These are phyloP conservation scores for Lagenorhynchus albirostris DNA, from an alignment of 2,113 vertebrate species.

Conservation along the genomic window DNA sequence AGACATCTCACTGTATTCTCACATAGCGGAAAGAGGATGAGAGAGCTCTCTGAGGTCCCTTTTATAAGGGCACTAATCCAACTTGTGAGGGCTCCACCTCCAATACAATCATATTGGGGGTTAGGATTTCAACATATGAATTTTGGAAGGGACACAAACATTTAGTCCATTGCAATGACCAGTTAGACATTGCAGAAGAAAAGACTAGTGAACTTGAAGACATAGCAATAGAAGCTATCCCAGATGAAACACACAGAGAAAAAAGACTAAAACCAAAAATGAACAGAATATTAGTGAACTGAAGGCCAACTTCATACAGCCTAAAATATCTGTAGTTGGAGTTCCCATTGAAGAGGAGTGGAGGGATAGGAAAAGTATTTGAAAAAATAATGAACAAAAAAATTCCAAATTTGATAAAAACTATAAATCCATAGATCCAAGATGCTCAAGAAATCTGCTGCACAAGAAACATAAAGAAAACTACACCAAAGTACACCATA, in stretches of 20 bases:
- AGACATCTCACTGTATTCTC: no score
- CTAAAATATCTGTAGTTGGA: background rate
- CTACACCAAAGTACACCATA: background rate
- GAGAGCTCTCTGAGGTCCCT: no score
- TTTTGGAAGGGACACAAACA: background rate
- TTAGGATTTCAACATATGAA: no score
- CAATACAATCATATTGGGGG: no score
- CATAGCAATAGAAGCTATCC: background rate
- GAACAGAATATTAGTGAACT: background rate
- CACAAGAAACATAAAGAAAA: background rate
- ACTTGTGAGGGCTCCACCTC: no score
- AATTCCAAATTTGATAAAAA: background rate
- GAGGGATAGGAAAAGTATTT: background rate
- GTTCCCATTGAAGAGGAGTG: background rate
- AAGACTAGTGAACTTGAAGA: background rate
- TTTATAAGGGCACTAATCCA: no score
- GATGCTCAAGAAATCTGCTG: background rate
- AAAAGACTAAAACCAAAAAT: background rate
- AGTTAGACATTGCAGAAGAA: background rate
- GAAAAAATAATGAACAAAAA: background rate
- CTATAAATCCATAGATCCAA: background rate
- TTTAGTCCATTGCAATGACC: background rate
- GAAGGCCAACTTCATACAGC: background rate
- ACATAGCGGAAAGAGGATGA: no score
- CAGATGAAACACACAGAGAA: background rate